phyloP scores from a whole-genome alignment of 2,797 vertebrate genomes.

The Sciaenops ocellatus region DNA sequence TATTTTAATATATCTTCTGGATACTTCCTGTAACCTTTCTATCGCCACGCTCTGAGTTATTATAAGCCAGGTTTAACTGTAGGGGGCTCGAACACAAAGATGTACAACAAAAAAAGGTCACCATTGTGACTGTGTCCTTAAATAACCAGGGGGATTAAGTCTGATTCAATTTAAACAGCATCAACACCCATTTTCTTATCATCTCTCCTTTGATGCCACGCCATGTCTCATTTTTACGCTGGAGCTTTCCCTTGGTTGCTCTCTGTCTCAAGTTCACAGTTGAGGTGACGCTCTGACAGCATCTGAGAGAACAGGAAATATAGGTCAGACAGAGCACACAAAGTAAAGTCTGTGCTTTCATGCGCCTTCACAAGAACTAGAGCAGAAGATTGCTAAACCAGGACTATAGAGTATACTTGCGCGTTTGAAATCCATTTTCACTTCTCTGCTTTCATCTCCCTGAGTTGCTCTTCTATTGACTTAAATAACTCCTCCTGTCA shows the following conservation, averaged over 20 bases:
- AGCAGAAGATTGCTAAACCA: constrained; percentile 69
- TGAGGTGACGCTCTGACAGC: constrained; percentile 55
- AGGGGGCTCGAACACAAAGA: background rate
- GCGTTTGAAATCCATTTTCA: constrained; percentile 49
- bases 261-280: constrained; percentile 42
- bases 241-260: constrained; percentile 23
- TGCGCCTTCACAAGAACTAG: constrained; percentile 60
- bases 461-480: constrained; percentile 10
- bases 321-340: constrained; percentile 71
- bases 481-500: constrained; percentile 22
- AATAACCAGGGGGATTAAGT: background rate
- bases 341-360: constrained; percentile 71
- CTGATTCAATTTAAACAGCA: background rate
- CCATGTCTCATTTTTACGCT: constrained; percentile 4
- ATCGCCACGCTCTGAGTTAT: background rate
- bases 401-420: constrained; percentile 27
- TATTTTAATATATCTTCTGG: background rate
- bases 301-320: constrained; percentile 57
- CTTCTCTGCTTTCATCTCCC: constrained; percentile 31
- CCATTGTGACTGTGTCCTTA: constrained; percentile 15
- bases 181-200: constrained; percentile 23
- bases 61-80: background rate
- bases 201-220: constrained; percentile 17
- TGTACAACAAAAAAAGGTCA: constrained; percentile 9
- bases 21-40: background rate